Conservation (phyloP, 2,888 invertebrate species). For the Euproctis similis region DNA sequence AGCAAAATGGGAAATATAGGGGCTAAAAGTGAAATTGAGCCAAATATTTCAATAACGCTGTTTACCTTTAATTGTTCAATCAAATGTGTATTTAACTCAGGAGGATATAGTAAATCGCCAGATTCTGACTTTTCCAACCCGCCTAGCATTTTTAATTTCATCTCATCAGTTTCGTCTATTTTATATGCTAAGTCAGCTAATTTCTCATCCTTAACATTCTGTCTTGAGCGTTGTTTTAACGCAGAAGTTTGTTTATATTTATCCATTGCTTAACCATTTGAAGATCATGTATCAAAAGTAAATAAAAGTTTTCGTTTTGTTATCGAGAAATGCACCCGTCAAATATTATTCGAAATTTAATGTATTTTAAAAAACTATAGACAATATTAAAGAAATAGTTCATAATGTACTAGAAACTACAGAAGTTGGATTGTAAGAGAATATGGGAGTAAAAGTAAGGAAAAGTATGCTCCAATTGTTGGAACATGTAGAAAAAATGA, state of each 20-base stretch:
- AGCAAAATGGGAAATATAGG: too few relatives aligned
- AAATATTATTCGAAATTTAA: constrained; percentile 15
- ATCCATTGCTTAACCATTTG: constrained; percentile 26
- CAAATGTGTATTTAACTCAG: constrained; percentile 77
- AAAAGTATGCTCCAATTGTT: too few relatives aligned
- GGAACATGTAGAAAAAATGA: too few relatives aligned
- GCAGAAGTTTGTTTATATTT: constrained; percentile 26
- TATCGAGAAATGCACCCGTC: constrained; percentile 4
- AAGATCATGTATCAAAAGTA: constrained; percentile 7
- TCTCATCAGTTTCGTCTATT: constrained; percentile 70
- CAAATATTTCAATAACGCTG: too few relatives aligned
- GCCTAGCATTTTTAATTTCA: constrained; percentile 65
- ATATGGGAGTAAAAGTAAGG: too few relatives aligned
- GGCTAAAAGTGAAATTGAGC: too few relatives aligned
- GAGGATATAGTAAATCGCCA: constrained; percentile 72
- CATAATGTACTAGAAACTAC: too few relatives aligned
- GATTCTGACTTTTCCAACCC: constrained; percentile 50
- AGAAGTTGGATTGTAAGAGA: too few relatives aligned
- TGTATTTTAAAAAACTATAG: constrained; percentile 9
- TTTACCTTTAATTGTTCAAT: constrained; percentile 76
- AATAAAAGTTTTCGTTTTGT: constrained; percentile 11
- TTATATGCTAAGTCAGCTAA: constrained; percentile 43
- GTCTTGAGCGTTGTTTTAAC: constrained; percentile 30
- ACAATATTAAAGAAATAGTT: background rate
- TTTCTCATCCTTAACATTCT: constrained; percentile 43